Conservation (phyloP, 1,140 invertebrate species). For the Paracyclopina nana region DNA sequence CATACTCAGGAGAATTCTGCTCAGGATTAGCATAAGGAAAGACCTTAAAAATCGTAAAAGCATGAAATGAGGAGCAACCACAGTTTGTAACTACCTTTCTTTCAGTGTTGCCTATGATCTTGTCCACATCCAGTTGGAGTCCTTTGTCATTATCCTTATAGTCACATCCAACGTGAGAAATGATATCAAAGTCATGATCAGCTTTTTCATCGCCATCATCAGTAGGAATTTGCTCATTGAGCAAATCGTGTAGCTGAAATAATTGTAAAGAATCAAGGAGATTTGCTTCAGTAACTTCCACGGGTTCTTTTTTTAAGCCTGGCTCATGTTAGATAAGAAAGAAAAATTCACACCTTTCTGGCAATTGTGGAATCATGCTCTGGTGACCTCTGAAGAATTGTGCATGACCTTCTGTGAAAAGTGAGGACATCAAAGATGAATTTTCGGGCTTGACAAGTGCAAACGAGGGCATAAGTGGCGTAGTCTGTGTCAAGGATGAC, state of each 20-base stretch:
- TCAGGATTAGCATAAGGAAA: no score
- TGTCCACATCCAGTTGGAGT: conserved; percentile 3
- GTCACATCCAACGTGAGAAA: not conserved
- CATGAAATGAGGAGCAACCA: no score
- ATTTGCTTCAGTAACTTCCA: no score
- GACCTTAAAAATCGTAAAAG: no score
- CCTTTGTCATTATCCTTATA: not conserved
- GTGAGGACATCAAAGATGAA: not conserved
- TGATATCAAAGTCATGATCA: not conserved
- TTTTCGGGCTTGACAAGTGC: conserved; percentile 8
- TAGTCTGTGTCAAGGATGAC: conserved; percentile 6
- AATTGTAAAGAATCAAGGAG: no score
- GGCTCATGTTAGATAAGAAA: no score
- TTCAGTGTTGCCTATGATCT: not conserved
- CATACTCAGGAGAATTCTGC: no score
- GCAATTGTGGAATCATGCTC: not conserved
- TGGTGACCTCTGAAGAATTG: not conserved
- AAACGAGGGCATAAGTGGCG: conserved; percentile 7
- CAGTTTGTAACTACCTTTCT: not conserved
- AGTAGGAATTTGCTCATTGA: not conserved
- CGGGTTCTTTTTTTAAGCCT: no score
- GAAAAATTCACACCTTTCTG: not conserved
- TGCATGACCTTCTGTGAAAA: not conserved
- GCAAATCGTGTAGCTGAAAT: not conserved
- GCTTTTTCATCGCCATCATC: not conserved